Base-by-base conservation (phyloP, 2,113 vertebrate species). In the Excalfactoria chinensis region DNA sequence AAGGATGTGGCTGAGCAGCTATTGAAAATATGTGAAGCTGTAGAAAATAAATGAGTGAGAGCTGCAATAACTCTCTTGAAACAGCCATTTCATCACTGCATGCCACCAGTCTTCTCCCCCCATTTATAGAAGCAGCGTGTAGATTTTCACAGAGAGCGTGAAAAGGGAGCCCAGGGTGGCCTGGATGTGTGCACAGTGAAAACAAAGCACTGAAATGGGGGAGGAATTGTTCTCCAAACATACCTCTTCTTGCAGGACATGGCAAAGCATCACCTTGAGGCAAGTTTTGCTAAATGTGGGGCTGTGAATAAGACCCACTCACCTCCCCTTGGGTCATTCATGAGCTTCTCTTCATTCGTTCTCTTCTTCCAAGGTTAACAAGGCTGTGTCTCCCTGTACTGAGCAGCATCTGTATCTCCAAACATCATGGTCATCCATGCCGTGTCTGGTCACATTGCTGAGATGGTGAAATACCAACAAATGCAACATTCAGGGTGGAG, bases 11-110 rank as follows among this genome's bases (percentile, higher is more conserved):
- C 94, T 92, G 84, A 94, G 95, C 83, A 96, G 93, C 92, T 95
- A 96, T 86, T 96, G 96, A 95, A 98, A 97, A 95, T 94, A 97
- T 91, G 95, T 82, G 91, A 97, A 96, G 94, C 94, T 93, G 84
- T 88, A 90, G 95, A 95, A 97, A 97, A 96, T 96, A 90, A 95
- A 95, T 84, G 93, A 82, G 60, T 67, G 87, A 85, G 93, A 95
- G 76, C 80, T 90, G 95, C 89, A 93, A 79, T 84, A 97, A 85
- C 74, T 86, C 94, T 85, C 91, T 66, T 84, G 69, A 82, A 96
- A 60, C 90, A 95, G 93, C 67, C 94, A 87, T 95, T 97, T 95
- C 96, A 97, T 97, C 96, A 97, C 81, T 0, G 2, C 58, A 35
- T 7, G 19, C 56, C 1, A 5, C 64, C 2, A 1, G 1, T 34